Conservation (phyloP, 2,113 vertebrate genomes). For the Copsychus sechellarum region DNA sequence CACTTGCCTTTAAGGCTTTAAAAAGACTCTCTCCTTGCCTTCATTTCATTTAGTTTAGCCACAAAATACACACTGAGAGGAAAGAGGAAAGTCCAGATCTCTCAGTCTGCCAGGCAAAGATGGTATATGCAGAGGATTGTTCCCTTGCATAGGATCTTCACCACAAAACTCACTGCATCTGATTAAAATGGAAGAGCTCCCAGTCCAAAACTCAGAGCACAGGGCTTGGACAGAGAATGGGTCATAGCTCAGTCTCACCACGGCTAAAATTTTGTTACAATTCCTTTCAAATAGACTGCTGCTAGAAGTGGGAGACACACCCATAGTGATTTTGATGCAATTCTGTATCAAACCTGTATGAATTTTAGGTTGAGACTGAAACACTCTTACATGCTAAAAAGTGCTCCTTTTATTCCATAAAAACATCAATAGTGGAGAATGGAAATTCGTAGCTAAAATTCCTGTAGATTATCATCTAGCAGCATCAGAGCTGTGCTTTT, state of each 20-base stretch:
- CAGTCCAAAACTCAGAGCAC: background rate
- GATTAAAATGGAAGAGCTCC: background rate
- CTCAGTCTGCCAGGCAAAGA: background rate
- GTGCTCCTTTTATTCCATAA: background rate
- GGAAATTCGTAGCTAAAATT: background rate
- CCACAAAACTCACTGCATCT: background rate
- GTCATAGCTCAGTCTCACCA: background rate
- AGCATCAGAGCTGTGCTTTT: background rate
- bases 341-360: background rate
- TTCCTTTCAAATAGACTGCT: background rate
- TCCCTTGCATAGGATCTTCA: background rate
- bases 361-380: background rate
- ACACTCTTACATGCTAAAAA: background rate
- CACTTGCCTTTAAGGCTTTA: background rate
- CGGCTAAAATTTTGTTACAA: background rate
- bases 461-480: background rate
- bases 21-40: background rate
- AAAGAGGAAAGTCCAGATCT: background rate
- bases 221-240: background rate
- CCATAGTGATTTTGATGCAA: background rate
- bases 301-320: background rate
- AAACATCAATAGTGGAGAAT: background rate
- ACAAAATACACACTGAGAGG: background rate
- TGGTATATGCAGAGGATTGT: background rate
- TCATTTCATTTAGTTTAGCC: background rate